These are phyloP conservation scores for Oncorhynchus tshawytscha DNA, from an alignment of 2,113 vertebrate species.

Conservation along the genomic window DNA sequence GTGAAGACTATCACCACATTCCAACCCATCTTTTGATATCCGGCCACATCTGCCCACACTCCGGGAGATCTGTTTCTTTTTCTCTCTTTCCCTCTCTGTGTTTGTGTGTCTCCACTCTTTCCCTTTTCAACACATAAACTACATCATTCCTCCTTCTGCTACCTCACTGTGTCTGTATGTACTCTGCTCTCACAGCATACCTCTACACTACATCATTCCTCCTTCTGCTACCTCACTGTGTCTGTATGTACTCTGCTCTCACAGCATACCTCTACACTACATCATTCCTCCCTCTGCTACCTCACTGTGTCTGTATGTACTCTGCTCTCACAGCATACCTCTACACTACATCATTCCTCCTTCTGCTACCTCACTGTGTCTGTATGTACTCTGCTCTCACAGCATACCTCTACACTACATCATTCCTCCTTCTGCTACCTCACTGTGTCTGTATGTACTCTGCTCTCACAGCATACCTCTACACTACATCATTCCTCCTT, in stretches of 20 bases:
- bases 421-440: too few relatives aligned
- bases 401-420: neutral
- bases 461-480: neutral
- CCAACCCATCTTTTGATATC: neutral
- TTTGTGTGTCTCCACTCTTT: neutral
- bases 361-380: neutral
- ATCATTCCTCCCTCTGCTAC: too few relatives aligned
- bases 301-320: too few relatives aligned
- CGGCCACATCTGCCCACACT: too few relatives aligned
- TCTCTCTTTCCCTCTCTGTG: neutral
- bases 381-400: constrained; percentile 1
- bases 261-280: too few relatives aligned
- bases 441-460: constrained; percentile 1
- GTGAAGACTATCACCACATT: neutral
- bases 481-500: neutral
- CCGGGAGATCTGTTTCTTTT: neutral
- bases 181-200: neutral
- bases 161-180: neutral
- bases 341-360: too few relatives aligned
- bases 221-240: too few relatives aligned
- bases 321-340: too few relatives aligned
- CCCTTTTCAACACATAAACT: neutral
- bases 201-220: too few relatives aligned
- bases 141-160: too few relatives aligned
- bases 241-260: too few relatives aligned